Percentiles rank a stretch among this genome's conserved stretches.
phyloP scores from a whole-genome alignment of 2,888 invertebrate species.

The Octodonta nipae region DNA sequence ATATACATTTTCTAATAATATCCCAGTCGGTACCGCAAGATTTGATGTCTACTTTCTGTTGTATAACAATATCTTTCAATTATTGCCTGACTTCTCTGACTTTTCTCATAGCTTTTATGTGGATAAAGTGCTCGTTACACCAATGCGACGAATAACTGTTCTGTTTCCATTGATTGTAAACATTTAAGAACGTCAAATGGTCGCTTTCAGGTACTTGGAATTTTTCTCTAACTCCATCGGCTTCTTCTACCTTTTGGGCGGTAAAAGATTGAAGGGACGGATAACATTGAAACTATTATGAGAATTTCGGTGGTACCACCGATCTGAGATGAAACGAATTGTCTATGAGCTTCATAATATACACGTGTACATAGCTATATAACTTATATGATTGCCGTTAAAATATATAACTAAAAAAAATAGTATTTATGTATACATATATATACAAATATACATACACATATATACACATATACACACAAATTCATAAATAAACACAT shows the following conservation, averaged over 20 bases:
- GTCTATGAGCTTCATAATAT: no score
- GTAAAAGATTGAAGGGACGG: conserved; percentile 97
- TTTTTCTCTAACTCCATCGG: conserved; percentile 92
- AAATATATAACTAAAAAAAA: no score
- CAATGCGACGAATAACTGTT: conserved; percentile 82
- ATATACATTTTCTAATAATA: conserved; percentile 92
- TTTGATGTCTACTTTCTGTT: conserved; percentile 78
- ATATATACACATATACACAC: no score
- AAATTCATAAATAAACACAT: no score
- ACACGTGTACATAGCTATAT: no score
- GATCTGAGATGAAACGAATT: conserved; percentile 77
- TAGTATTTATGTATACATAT: no score
- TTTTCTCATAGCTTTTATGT: conserved; percentile 95
- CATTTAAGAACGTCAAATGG: conserved; percentile 89
- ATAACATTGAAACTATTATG: conserved; percentile 91
- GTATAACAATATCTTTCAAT: conserved; percentile 87
- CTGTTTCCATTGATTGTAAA: conserved; percentile 95
- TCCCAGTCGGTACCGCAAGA: conserved; percentile 98
- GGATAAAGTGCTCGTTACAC: conserved; percentile 97
- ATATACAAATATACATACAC: no score
- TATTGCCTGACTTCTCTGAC: conserved; percentile 95
- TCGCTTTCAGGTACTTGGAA: conserved; percentile 99
- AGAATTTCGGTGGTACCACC: conserved; percentile 88
- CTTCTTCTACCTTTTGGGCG: conserved; percentile 96
- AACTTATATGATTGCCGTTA: no score